Base-by-base conservation (phyloP, 2,113 vertebrate species). In the Plestiodon gilberti region DNA sequence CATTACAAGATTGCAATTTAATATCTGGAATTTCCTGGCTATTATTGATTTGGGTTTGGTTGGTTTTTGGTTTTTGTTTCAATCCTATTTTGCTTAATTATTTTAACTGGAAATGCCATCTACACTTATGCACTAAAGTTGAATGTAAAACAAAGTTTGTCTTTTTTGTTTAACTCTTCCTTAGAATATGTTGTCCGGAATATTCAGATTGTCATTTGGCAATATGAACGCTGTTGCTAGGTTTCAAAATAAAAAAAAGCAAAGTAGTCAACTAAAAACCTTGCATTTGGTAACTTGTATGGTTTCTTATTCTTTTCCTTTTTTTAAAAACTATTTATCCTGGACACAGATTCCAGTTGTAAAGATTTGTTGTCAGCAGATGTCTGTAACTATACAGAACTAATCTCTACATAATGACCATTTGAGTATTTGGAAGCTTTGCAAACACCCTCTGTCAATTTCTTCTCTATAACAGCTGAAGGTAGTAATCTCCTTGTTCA, bases 161-260 rank as follows among this genome's bases (percentile, higher is more conserved):
- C 48, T 82, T 18, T 70, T 82, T 33, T 38, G n/a, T 38, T 59
- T 73, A 73, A 61, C 81, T 83, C 81, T 73, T 81, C 5, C 22
- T 28, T 80, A 78, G 15, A 84, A 4, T n/a, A 8, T 33, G 48
- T 2, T 84, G 43, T 48, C 38, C 0, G 48, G 83, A 57, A 1
- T 13, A 5, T 57, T 64, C 15, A 59, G 57, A 25, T 4, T 75
- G 15, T n/a, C 87, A 48, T 52, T 84, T 5, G 40, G 75, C 85
- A 90, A 43, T 0, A 40, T 4, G 0, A 3, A 64, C 62, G 30
- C 87, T 85, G 38, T 77, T 61, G n/a, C 30, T 25, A 93, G n/a
- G 52, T 90, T 89, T 64, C 57, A 83, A 76, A 18, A 73, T 83
- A 78, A 88, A 18, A 74, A 38, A 87, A 81, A 87, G 28, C 33